Evolutionary conservation across 2,888 invertebrate species (phyloP), one percentile per base, ranked within the genome.

Genomic region (Myopa tessellatipennis): DNA sequence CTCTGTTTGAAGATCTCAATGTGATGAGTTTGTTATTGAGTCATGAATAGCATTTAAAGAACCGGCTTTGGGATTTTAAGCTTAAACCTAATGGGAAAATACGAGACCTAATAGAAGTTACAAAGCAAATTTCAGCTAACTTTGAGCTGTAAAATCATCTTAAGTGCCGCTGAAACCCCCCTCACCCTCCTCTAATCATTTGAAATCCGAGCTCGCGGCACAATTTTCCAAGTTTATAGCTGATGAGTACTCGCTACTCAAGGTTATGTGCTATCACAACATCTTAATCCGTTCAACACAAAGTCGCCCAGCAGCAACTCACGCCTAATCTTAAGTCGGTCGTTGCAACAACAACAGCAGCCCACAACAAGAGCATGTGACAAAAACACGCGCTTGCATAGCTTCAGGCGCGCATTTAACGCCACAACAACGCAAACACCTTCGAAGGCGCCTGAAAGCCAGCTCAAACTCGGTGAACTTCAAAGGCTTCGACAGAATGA

Each of bases 391-490:
- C 50, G 55, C 50, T 38, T 18, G 55, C 10, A 52, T 74, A 8
- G 60, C 75, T 68, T 40, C 4, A 26, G 60, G 75, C 69, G 74
- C 18, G 12, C 60, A 60, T 69, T 75, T 69, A 58, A 69, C 75
- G 60, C 75, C 75, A 55, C 34, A 26, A 34, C 58, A 68, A 69
- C 58, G 69, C 58, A 75, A 68, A 75, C 75, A 68, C 69, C 69
- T 68, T 75, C 16, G 34, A 38, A n/a, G 60, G 69, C 75, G 75
- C 60, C 75, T 67, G 16, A 74, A 75, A 75, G 26, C 68, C 45
- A 10, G 18, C 52, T 55, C 74, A 40, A 36, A 16, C 67, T 55
- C 52, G 18, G 18, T 12, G 7, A 26, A 58, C 74, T 74, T 67
- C 74, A 58, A 55, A 74, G 55, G n/a, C 73, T 72, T 61, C 36